These are phyloP conservation scores for Channa argus DNA, from an alignment of 2,113 vertebrate species.

Conservation along the genomic window DNA sequence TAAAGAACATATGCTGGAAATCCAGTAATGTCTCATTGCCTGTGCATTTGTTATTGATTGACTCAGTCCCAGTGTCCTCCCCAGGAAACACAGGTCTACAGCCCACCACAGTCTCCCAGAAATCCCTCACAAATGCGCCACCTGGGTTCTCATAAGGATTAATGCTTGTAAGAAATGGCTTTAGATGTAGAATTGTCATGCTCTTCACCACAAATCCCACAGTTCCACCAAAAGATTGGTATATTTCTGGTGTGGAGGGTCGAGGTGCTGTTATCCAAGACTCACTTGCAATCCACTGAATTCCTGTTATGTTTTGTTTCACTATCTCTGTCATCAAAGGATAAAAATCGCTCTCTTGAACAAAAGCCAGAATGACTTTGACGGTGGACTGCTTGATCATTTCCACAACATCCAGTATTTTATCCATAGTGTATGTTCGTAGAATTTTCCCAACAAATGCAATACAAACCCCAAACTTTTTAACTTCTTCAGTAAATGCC, in stretches of 20 bases:
- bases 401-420: slow-evolving; percentile 79
- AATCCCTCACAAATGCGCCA: slow-evolving; percentile 73
- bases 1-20: slow-evolving; percentile 76
- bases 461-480: slow-evolving; percentile 78
- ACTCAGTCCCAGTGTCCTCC: background rate
- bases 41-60: slow-evolving; percentile 47
- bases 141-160: slow-evolving; percentile 60
- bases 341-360: slow-evolving; percentile 81
- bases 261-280: slow-evolving; percentile 80
- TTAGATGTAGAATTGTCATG: slow-evolving; percentile 78
- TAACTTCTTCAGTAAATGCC: slow-evolving; percentile 79
- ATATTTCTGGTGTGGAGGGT: slow-evolving; percentile 77
- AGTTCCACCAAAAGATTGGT: slow-evolving; percentile 76
- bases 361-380: slow-evolving; percentile 82
- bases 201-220: slow-evolving; percentile 81
- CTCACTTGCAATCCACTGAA: slow-evolving; percentile 86
- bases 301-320: slow-evolving; percentile 82
- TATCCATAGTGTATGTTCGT: slow-evolving; percentile 69
- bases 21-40: slow-evolving; percentile 67
- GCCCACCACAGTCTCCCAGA: slow-evolving; percentile 78
- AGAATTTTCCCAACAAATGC: slow-evolving; percentile 81
- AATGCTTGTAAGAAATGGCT: slow-evolving; percentile 70
- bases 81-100: slow-evolving; percentile 53
- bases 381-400: slow-evolving; percentile 80
- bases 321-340: slow-evolving; percentile 81